Evolutionary conservation across 1,140 invertebrate genomes (phyloP).

Genomic region (Drosophila albomicans): DNA sequence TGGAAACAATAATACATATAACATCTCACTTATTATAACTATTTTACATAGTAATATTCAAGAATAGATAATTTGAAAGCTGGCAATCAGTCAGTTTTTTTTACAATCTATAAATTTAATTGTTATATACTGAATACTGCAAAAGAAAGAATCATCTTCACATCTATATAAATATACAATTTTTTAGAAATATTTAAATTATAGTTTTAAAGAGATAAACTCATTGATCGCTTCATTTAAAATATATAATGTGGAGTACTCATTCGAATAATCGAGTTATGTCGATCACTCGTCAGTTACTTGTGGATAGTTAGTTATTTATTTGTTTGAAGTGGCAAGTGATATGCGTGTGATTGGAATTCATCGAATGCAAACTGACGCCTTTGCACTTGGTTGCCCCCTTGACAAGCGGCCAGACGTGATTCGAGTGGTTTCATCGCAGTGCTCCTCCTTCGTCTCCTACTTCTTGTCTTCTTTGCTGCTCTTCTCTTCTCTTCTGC

Average conservation of each 20-base stretch:
- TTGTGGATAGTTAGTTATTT: constrained; percentile 41
- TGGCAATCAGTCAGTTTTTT: too few species aligned
- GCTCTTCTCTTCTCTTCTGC: constrained; percentile 3
- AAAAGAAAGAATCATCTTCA: too few species aligned
- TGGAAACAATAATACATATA: too few species aligned
- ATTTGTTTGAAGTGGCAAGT: constrained; percentile 65
- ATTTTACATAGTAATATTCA: too few species aligned
- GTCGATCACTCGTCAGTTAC: constrained; percentile 1
- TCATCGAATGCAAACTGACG: constrained; percentile 75
- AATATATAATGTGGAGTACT: not conserved
- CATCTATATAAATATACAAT: too few species aligned
- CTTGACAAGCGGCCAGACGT: constrained; percentile 53
- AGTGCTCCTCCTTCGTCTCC: constrained; percentile 9
- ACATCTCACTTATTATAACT: too few species aligned
- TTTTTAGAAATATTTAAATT: too few species aligned
- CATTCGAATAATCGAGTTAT: constrained; percentile 16
- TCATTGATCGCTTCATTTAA: not conserved
- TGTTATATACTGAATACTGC: too few species aligned
- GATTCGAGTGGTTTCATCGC: constrained; percentile 49
- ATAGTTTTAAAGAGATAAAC: too few species aligned
- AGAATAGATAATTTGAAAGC: too few species aligned
- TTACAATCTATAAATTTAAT: too few species aligned
- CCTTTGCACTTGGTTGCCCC: constrained; percentile 73
- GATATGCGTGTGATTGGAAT: constrained; percentile 80
- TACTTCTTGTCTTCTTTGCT: not conserved